Base-by-base conservation (phyloP, 92 coral and sea anemone genomes). In the Actinostola sp. region DNA sequence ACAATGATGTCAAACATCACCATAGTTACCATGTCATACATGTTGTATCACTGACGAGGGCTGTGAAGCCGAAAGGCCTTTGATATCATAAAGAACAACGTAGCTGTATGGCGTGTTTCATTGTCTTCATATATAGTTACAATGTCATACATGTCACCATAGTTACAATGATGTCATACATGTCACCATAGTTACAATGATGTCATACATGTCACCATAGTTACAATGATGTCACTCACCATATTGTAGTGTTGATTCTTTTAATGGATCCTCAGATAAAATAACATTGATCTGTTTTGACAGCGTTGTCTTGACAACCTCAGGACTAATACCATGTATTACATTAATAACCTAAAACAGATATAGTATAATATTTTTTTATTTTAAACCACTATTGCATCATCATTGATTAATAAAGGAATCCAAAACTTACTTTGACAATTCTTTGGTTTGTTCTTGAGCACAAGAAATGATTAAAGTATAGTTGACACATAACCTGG, bases 391-490 rank as follows among this genome's bases (percentile, higher is more conserved):
- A n/a, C n/a, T n/a, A n/a, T n/a, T n/a, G n/a, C n/a, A 39, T 7
- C 45, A 39, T 39, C 14, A 39, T 39, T 7, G 14, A 39, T 39
- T 7, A 39, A 14, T 7, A 7, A 7, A 39, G 7, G 7, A 14
- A 39, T 7, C 7, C 45, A 39, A 7, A 24, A 31, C 49, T 68
- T 68, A 68, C 74, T 31, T 68, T 68, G 3, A 36, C 45, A 14
- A 68, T 51, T 51, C 74, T 68, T 26, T 68, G 74, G 42, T 51
- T 68, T 29, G 59, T 68, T 43, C 59, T 68, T 49, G 74, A 39
- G 10, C 49, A 50, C 21, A 51, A 33, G 9, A 68, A 50, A 34
- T 50, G 12, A 50, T 26, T 34, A 25, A 31, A 55, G 27, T 51
- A 68, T 30, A 68, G n/a, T 13, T 51, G 17, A 49, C 46, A 33